Conservation (phyloP, 2,888 invertebrate genomes). For the Neuroscelio doddi region DNA sequence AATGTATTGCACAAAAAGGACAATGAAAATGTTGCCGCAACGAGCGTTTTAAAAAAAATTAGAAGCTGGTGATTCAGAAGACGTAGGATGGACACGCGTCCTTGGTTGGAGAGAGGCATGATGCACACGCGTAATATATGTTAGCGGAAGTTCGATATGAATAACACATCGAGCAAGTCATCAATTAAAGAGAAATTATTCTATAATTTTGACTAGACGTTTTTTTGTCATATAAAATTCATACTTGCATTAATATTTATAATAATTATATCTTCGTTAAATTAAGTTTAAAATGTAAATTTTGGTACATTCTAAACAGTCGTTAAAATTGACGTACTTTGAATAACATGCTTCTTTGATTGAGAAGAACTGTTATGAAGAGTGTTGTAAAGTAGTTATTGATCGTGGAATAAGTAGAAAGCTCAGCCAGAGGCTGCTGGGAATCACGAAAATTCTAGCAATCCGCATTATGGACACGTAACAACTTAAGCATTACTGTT, state of each 20-base stretch:
- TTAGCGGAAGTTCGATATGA: slow-evolving; percentile 16
- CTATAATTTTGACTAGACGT: background rate
- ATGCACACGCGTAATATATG: background rate
- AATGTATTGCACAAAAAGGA: too few species aligned
- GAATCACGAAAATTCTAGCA: slow-evolving; percentile 7
- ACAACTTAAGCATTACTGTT: background rate
- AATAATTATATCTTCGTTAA: too few species aligned
- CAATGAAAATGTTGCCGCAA: slow-evolving; percentile 14
- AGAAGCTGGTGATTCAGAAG: slow-evolving; percentile 28
- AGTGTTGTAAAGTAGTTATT: slow-evolving; percentile 7
- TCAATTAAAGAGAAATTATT: slow-evolving; percentile 17
- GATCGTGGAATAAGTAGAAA: slow-evolving; percentile 5
- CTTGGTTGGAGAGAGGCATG: slow-evolving; percentile 20
- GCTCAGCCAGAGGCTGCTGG: slow-evolving; percentile 1
- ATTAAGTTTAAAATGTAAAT: too few species aligned
- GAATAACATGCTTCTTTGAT: too few species aligned
- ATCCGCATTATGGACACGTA: too few species aligned
- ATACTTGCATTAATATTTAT: too few species aligned
- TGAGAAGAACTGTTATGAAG: slow-evolving; percentile 2
- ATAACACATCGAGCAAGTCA: background rate
- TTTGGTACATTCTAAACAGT: too few species aligned
- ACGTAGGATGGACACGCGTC: slow-evolving; percentile 28
- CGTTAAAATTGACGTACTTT: too few species aligned
- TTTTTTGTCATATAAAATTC: slow-evolving; percentile 15
- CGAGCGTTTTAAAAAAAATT: slow-evolving; percentile 22